Conservation (phyloP, 2,797 vertebrate genomes). For the Spinus pinus region DNA sequence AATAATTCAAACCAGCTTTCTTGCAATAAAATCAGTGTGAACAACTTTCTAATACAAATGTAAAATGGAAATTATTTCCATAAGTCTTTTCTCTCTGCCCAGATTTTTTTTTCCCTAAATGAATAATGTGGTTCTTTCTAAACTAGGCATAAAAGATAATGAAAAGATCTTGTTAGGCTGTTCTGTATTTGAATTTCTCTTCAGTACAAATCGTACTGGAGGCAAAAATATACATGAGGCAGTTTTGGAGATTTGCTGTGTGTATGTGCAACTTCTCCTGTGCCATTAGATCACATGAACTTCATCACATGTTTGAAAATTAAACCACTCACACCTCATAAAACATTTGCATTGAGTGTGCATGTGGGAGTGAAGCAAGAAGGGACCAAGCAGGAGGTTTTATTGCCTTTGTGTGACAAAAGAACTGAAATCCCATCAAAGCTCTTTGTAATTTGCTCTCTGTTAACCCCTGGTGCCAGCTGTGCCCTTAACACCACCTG, state of each 20-base stretch:
- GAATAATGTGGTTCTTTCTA: not conserved
- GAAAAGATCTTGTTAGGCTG: not conserved
- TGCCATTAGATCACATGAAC: not conserved
- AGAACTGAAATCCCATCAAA: not conserved
- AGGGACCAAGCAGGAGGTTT: not conserved
- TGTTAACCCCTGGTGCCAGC: not conserved
- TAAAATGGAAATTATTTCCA: not conserved
- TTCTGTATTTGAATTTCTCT: not conserved
- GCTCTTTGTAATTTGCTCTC: not conserved
- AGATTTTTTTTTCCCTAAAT: not conserved
- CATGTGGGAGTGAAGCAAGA: not conserved
- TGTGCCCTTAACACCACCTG: conserved; percentile 4
- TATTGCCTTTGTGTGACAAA: not conserved
- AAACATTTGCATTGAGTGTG: not conserved
- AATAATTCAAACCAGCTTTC: not conserved
- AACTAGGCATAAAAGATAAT: not conserved
- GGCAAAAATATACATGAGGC: accelerated
- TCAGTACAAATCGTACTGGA: not conserved
- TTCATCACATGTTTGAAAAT: not conserved
- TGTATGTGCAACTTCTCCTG: not conserved
- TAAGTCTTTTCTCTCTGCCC: not conserved
- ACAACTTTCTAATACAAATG: not conserved
- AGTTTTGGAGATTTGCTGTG: not conserved
- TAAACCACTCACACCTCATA: not conserved
- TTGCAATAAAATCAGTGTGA: conserved; percentile 39